These are phyloP conservation scores for Drosophila prolongata DNA, from an alignment of 2,888 invertebrate species.

Conservation along the genomic window DNA sequence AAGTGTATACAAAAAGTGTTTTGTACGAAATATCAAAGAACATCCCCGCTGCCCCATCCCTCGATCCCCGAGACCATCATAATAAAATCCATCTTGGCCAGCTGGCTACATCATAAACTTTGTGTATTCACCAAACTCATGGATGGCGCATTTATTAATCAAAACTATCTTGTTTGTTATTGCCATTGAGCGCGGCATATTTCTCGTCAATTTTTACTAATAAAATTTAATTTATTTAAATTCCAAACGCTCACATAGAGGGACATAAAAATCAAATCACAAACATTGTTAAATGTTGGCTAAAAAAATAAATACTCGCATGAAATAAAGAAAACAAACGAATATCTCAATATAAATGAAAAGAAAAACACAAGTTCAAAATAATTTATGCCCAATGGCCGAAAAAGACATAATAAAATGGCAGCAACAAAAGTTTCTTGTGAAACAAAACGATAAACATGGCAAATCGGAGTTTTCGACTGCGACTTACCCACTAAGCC, in stretches of 20 bases:
- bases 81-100: slow-evolving; percentile 51
- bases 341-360: slow-evolving; percentile 38
- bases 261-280: slow-evolving; percentile 55
- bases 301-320: slow-evolving; percentile 48
- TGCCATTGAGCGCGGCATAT: slow-evolving; percentile 70
- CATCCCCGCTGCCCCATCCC: slow-evolving; percentile 28
- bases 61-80: slow-evolving; percentile 7
- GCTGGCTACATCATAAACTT: slow-evolving; percentile 51
- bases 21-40: slow-evolving; percentile 42
- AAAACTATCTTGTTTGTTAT: slow-evolving; percentile 72
- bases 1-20: slow-evolving; percentile 49
- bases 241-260: slow-evolving; percentile 51
- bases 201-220: slow-evolving; percentile 72
- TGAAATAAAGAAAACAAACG: slow-evolving; percentile 23
- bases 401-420: slow-evolving; percentile 65
- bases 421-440: slow-evolving; percentile 52
- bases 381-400: slow-evolving; percentile 75
- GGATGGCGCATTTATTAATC: slow-evolving; percentile 67
- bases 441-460: slow-evolving; percentile 59
- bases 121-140: slow-evolving; percentile 34
- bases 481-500: slow-evolving; percentile 14
- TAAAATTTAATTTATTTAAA: slow-evolving; percentile 81
- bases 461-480: slow-evolving; percentile 9
- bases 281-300: slow-evolving; percentile 58
- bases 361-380: slow-evolving; percentile 44